Evolutionary conservation across 92 coral and sea anemone species (phyloP).

Genomic region (Montipora capitata): DNA sequence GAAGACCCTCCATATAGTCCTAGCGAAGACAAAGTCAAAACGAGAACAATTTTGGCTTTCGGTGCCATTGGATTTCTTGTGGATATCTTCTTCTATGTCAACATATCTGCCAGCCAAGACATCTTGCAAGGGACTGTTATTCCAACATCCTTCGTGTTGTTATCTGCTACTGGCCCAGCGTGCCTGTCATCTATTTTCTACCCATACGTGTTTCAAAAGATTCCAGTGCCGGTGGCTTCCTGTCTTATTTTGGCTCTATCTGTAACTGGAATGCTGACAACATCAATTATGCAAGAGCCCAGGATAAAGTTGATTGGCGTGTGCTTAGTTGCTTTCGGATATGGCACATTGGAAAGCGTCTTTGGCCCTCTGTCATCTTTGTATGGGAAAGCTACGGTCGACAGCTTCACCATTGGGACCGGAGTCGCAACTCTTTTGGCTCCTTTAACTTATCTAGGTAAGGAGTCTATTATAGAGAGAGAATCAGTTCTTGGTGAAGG

Average conservation of each 20-base stretch:
- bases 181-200: background rate
- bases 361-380: slow-evolving; percentile 13
- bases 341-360: background rate
- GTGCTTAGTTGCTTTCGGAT: slow-evolving; percentile 24
- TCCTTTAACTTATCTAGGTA: slow-evolving; percentile 2
- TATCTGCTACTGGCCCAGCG: slow-evolving; percentile 21
- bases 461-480: background rate
- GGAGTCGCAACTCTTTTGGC: background rate
- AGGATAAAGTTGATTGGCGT: background rate
- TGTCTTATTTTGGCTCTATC: background rate
- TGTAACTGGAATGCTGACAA: slow-evolving; percentile 15
- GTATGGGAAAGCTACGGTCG: background rate
- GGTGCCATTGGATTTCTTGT: slow-evolving; percentile 6
- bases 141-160: slow-evolving; percentile 9
- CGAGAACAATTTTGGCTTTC: background rate
- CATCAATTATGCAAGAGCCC: slow-evolving; percentile 9
- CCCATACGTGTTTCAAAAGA: slow-evolving; percentile 6
- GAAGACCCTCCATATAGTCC: background rate
- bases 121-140: slow-evolving; percentile 26
- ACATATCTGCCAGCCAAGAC: slow-evolving; percentile 10
- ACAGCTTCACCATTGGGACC: background rate
- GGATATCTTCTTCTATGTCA: slow-evolving; percentile 5
- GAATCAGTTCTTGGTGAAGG: no score
- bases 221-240: slow-evolving; percentile 12
- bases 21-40: background rate